These are phyloP conservation scores for Zapornia atra DNA, from an alignment of 2,113 vertebrate species.

Conservation along the genomic window DNA sequence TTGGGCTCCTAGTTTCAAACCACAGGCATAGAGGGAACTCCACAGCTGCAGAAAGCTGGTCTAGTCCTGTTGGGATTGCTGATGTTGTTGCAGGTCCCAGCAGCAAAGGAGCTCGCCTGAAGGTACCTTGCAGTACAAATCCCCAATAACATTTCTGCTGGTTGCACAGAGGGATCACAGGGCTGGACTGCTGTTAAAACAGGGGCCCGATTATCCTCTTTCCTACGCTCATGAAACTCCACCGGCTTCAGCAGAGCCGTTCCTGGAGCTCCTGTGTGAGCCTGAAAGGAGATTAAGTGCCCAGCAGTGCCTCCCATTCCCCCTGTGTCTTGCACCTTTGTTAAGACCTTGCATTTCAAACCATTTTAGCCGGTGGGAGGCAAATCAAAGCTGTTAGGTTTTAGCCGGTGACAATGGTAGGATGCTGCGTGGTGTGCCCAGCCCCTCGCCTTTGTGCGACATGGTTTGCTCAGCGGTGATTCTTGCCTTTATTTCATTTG, in stretches of 20 bases:
- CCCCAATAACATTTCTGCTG: background rate
- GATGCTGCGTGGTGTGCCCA: conserved; percentile 40
- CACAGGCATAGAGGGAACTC: background rate
- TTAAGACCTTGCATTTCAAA: conserved; percentile 71
- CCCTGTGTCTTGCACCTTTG: conserved; percentile 64
- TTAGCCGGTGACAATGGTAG: conserved; percentile 59
- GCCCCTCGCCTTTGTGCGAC: conserved; percentile 33
- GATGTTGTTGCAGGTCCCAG: background rate
- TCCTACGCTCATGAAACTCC: background rate
- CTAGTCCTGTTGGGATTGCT: background rate
- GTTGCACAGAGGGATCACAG: background rate
- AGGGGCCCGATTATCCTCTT: conserved; percentile 25
- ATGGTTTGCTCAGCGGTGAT: background rate
- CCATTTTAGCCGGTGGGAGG: conserved; percentile 54
- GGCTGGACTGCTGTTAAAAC: background rate
- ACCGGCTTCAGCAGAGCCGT: background rate
- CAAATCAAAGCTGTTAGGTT: conserved; percentile 68
- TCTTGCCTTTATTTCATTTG: conserved; percentile 57
- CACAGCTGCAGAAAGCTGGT: background rate
- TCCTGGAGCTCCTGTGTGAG: conserved; percentile 49
- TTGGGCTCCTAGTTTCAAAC: background rate
- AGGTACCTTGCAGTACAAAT: background rate
- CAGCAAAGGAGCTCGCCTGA: background rate
- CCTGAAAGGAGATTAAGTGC: conserved; percentile 67
- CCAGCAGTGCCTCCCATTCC: conserved; percentile 57